Conservation (phyloP, 2,797 vertebrate species). For the Sparidentex hasta region DNA sequence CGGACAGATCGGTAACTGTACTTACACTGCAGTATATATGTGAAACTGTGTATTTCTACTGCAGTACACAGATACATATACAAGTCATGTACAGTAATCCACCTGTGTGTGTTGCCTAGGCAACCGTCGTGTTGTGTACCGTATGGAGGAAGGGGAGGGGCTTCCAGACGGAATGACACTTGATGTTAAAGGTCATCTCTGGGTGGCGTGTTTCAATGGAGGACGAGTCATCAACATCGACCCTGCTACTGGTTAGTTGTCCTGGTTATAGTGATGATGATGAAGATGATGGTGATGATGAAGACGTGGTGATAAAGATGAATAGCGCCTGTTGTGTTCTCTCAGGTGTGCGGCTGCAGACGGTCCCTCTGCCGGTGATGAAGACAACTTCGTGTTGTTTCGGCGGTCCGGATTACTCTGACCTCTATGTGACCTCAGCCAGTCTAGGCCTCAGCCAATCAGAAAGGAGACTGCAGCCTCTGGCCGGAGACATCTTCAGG, state of each 20-base stretch:
- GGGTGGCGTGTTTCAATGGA: conserved; percentile 93
- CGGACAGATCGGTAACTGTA: conserved; percentile 86
- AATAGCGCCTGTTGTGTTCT: neutral
- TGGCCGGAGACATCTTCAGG: conserved; percentile 92
- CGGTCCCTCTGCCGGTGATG: conserved; percentile 88
- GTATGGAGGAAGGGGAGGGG: conserved; percentile 89
- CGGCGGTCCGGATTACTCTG: conserved; percentile 92
- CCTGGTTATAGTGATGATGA: neutral
- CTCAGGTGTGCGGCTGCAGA: conserved; percentile 91
- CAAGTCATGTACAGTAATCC: no score
- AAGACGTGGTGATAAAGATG: neutral
- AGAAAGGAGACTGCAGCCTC: conserved; percentile 81
- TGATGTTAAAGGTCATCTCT: conserved; percentile 90
- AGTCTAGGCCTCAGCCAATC: conserved; percentile 84
- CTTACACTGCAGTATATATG: neutral
- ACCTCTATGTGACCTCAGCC: conserved; percentile 93
- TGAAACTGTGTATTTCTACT: neutral
- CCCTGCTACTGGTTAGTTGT: conserved; percentile 88
- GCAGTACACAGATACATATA: neutral
- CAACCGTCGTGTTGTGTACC: conserved; percentile 90
- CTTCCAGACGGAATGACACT: conserved; percentile 95
- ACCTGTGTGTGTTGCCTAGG: conserved; percentile 75
- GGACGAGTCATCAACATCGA: conserved; percentile 93
- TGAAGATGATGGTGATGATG: neutral
- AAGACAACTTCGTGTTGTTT: conserved; percentile 96